Percentiles rank a stretch among this genome's conserved stretches.
phyloP scores from a whole-genome alignment of 1,140 invertebrate species.

The Pemphigus obesinymphae region DNA sequence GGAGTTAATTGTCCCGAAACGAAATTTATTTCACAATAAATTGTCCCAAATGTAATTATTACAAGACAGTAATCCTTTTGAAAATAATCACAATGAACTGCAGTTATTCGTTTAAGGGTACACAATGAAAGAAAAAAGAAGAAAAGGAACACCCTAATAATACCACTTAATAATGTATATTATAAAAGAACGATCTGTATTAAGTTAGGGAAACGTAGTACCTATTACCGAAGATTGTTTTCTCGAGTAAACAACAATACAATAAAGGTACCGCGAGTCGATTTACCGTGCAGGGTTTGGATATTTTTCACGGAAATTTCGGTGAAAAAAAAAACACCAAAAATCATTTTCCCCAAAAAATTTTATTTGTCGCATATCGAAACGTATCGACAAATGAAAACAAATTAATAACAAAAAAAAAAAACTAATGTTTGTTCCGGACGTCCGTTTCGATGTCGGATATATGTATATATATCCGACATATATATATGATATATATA shows the following conservation, averaged over 20 bases:
- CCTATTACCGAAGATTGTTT: not conserved
- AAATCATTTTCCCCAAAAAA: too few relatives aligned
- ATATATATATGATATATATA: too few relatives aligned
- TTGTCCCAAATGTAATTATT: not conserved
- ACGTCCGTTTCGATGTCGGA: not conserved
- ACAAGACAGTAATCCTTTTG: not conserved
- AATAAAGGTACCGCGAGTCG: too few relatives aligned
- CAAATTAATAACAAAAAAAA: not conserved
- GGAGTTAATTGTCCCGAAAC: constrained; percentile 7
- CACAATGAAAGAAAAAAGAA: not conserved
- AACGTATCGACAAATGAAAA: not conserved
- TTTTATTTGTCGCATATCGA: too few relatives aligned
- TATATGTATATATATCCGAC: too few relatives aligned
- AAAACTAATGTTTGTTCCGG: not conserved
- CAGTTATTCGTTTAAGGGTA: not conserved
- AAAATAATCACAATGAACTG: not conserved
- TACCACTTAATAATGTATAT: constrained; percentile 10
- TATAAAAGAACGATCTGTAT: not conserved
- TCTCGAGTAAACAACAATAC: not conserved
- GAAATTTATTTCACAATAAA: constrained; percentile 4
- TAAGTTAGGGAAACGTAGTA: not conserved
- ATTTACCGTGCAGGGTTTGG: not conserved
- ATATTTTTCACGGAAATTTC: not conserved
- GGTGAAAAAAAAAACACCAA: not conserved
- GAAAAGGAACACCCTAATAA: not conserved